These are phyloP conservation scores for Nothobranchius kuhntae DNA, from an alignment of 2,113 vertebrate species.

Conservation along the genomic window DNA sequence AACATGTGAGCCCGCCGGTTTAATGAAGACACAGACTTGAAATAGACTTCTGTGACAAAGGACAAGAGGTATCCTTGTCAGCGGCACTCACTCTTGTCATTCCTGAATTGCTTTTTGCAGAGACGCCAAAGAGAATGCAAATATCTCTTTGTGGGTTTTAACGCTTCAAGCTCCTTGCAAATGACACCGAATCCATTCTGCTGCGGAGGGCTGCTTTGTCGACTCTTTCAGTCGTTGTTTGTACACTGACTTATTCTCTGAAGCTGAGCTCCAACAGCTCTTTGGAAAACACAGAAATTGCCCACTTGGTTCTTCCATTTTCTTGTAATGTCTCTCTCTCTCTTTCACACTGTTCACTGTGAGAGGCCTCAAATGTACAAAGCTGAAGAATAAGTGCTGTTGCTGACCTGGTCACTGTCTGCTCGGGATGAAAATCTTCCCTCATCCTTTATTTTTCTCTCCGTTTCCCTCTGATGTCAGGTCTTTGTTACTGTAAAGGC, in stretches of 20 bases:
- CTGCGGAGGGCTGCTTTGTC: conserved; percentile 36
- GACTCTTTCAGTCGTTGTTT: conserved; percentile 18
- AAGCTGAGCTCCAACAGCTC: neutral
- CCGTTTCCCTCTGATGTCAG: conserved; percentile 25
- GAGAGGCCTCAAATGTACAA: conserved; percentile 9
- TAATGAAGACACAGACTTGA: neutral
- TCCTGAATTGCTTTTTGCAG: conserved; percentile 68
- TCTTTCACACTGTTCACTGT: neutral
- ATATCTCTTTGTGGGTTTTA: conserved; percentile 65
- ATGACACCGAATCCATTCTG: conserved; percentile 53
- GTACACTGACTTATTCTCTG: neutral
- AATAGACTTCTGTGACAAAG: conserved; percentile 27
- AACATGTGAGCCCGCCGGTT: conserved; percentile 10
- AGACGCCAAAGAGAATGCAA: conserved; percentile 63
- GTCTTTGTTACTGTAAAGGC: conserved; percentile 38
- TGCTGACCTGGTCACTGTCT: conserved; percentile 11
- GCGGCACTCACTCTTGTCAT: conserved; percentile 37
- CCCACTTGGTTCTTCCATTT: conserved; percentile 5
- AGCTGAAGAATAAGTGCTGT: neutral
- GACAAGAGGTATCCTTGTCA: conserved; percentile 18
- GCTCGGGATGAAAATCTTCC: conserved; percentile 14
- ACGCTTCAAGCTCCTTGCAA: conserved; percentile 65
- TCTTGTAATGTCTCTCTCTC: neutral
- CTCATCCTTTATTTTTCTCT: neutral
- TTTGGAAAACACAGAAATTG: conserved; percentile 1